Evolutionary conservation across 2,888 invertebrate species (phyloP).

Genomic region (Acronicta leporina): DNA sequence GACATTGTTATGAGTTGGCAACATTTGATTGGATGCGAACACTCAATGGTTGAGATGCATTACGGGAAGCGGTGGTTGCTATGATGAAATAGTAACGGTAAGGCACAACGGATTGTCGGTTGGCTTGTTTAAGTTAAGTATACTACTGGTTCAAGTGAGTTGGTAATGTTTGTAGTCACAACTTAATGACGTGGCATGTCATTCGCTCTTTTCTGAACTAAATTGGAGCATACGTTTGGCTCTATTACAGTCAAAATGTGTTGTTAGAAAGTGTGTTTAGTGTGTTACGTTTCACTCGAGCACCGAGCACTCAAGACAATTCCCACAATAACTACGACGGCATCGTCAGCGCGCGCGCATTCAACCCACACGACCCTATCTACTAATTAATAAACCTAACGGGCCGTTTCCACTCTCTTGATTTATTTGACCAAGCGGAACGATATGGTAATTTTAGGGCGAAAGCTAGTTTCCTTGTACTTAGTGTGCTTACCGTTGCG

Average conservation of each 20-base stretch:
- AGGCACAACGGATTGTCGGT: conserved; percentile 28
- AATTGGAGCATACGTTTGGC: conserved; percentile 17
- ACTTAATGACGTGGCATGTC: conserved; percentile 7
- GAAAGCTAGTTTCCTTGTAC: conserved; percentile 33
- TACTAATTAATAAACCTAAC: conserved; percentile 82
- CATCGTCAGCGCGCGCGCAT: conserved; percentile 67
- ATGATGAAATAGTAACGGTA: conserved; percentile 46
- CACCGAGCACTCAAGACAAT: conserved; percentile 68
- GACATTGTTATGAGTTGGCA: conserved; percentile 60
- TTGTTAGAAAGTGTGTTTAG: conserved; percentile 64
- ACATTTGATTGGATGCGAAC: conserved; percentile 40
- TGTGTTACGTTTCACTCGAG: conserved; percentile 66
- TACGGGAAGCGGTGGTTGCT: conserved; percentile 40
- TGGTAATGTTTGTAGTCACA: conserved; percentile 14
- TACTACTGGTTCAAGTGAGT: conserved; percentile 15
- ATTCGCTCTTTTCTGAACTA: conserved; percentile 15
- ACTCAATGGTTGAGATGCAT: conserved; percentile 46
- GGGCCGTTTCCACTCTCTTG: conserved; percentile 74
- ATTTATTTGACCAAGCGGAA: conserved; percentile 72
- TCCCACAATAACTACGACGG: conserved; percentile 70
- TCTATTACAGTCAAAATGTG: conserved; percentile 22
- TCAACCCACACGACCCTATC: conserved; percentile 77
- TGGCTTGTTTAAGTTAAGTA: conserved; percentile 29
- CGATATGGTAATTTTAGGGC: conserved; percentile 55
- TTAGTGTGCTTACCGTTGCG: conserved; percentile 20